phyloP scores from a whole-genome alignment of 2,113 vertebrate genomes.

The Girardinichthys multiradiatus region DNA sequence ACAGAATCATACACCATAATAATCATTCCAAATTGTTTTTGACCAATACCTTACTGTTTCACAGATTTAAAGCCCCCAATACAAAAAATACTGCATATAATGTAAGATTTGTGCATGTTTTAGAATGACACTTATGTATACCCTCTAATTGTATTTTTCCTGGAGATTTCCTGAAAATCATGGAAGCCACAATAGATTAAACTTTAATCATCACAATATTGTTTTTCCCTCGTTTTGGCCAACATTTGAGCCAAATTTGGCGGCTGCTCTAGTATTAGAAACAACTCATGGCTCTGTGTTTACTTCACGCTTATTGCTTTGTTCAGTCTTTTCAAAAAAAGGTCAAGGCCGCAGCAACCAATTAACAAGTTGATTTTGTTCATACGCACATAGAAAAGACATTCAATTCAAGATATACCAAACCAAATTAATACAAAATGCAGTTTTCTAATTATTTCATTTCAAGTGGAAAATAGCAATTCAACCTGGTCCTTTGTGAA shows the following conservation, averaged over 20 bases:
- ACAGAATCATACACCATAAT: no score
- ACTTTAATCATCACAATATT: background rate
- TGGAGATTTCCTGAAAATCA: no score
- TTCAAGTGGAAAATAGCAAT: no score
- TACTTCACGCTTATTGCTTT: conserved; percentile 12
- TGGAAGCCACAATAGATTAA: background rate
- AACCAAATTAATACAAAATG: no score
- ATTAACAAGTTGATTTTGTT: background rate
- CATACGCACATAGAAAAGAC: no score
- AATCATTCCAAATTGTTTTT: background rate
- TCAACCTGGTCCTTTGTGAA: no score
- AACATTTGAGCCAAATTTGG: conserved; percentile 3
- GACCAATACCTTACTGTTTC: background rate
- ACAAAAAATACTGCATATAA: background rate
- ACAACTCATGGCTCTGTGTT: conserved; percentile 17
- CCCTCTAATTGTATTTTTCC: background rate
- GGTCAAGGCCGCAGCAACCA: background rate
- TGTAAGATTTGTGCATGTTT: background rate
- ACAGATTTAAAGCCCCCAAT: no score
- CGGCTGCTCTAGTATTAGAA: conserved; percentile 14
- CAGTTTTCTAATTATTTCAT: no score
- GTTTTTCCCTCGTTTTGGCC: background rate
- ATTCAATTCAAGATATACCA: no score
- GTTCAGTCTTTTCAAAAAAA: conserved; percentile 34
- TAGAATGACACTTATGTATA: background rate